Conservation (phyloP, 2,113 vertebrate species). For the Macaca nemestrina region DNA sequence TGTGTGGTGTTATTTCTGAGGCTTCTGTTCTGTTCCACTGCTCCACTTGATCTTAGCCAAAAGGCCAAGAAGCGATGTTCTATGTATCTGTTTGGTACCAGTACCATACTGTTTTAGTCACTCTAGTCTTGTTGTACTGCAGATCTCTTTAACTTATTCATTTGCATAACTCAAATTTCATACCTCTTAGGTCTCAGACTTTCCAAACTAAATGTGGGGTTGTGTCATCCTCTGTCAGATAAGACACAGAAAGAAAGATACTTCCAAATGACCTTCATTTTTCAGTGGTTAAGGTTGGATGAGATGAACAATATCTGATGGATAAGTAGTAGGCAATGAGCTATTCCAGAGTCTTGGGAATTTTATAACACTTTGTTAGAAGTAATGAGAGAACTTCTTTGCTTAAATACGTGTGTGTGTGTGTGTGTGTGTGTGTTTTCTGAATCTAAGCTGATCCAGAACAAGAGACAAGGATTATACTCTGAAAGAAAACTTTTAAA, state of each 20-base stretch:
- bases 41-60: too few species aligned
- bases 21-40: too few species aligned
- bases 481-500: background rate
- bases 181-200: background rate
- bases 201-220: background rate
- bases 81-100: too few species aligned
- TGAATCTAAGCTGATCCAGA: background rate
- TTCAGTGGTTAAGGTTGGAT: background rate
- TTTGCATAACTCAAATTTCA: background rate
- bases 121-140: background rate
- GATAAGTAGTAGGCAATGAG: background rate
- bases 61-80: too few species aligned
- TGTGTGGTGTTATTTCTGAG: too few species aligned
- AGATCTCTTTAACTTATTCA: background rate
- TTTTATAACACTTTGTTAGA: background rate
- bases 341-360: background rate
- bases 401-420: too few species aligned
- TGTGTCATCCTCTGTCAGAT: background rate
- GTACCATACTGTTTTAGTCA: too few species aligned
- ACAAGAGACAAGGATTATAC: background rate
- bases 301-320: background rate
- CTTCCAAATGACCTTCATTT: background rate
- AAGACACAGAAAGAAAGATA: background rate
- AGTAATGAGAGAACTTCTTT: background rate
- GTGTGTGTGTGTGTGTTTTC: background rate